Percentiles rank a stretch among this genome's conserved stretches.
These are phyloP conservation scores for Zelleria hepariella DNA, from an alignment of 2,888 invertebrate species.

Conservation along the genomic window DNA sequence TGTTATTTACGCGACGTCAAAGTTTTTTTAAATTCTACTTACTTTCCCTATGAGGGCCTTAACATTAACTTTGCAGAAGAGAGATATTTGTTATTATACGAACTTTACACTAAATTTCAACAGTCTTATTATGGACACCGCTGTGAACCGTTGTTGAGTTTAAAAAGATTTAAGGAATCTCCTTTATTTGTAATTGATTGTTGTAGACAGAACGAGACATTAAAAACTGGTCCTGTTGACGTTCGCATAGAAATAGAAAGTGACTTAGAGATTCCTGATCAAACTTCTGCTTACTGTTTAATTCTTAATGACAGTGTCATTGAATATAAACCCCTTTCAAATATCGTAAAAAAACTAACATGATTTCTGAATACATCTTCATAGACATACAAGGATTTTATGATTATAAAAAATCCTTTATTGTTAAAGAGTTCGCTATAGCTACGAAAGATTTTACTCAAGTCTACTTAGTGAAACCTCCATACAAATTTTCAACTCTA, in stretches of 20 bases:
- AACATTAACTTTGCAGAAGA: constrained; percentile 5
- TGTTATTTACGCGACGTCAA: constrained; percentile 15
- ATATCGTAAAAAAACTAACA: neutral
- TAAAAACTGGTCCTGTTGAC: constrained; percentile 12
- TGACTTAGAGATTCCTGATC: neutral
- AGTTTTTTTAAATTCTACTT: constrained; percentile 9
- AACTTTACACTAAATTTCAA: constrained; percentile 10
- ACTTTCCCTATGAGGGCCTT: constrained; percentile 9
- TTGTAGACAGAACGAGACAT: constrained; percentile 20
- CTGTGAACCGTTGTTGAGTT: constrained; percentile 10
- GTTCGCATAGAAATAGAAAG: constrained; percentile 1
- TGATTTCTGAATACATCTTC: neutral
- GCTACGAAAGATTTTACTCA: neutral
- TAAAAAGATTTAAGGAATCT: constrained; percentile 17
- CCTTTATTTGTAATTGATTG: constrained; percentile 23
- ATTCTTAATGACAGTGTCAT: neutral
- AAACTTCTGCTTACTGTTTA: constrained; percentile 1
- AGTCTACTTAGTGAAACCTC: no score
- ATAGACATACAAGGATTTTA: neutral
- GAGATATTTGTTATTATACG: constrained; percentile 7
- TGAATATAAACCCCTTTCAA: neutral
- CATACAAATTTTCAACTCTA: neutral
- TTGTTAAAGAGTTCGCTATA: neutral
- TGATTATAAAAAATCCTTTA: neutral
- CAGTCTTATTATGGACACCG: constrained; percentile 11